Base-by-base conservation (phyloP, 92 coral and sea anemone genomes). In the Anthopleura xanthogrammica region DNA sequence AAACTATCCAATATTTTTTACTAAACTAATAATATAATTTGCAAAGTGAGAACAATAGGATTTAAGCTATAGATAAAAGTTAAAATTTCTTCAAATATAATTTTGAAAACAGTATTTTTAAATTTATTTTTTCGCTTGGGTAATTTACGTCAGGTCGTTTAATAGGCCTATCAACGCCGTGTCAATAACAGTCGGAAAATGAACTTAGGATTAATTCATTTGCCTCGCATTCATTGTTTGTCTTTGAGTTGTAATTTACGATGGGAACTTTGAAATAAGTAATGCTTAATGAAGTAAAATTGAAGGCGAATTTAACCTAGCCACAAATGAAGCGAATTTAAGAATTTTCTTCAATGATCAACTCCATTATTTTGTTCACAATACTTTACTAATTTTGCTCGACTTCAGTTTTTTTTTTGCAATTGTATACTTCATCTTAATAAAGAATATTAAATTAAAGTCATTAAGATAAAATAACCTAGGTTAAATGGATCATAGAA, bases 241-340 rank as follows among this genome's bases (percentile, higher is more conserved):
- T 60, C 77, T 81, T 54, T 81, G 62, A 66, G 70, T 23, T 50
- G 54, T 81, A 75, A 81, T 81, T 68, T 68, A 81, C 50, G 60
- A 81, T 81, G 36, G 50, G 52, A 48, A 36, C 12, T 20, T n/a
- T 22, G 70, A 81, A 81, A 58, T 80, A 81, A 81, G 74, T 22
- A 68, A 29, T 68, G 74, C 12, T 23, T 68, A 68, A 29, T 68
- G 74, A 68, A 68, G 41, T 68, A 13, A 29, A 68, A 68, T 68
- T 9, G 14, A 9, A 68, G 74, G 42, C 20, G 74, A 68, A 19
- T 62, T 62, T 3, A 11, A 12, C 19, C 46, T 23, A 68, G 40
- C 41, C 74, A 22, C 46, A 29, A n/a, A 16, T 68, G 41, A 62
- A 68, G 41, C 20, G 17, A 68, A 68, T 13, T 68, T 22, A 68